Percentiles rank a stretch among this genome's conserved stretches.
phyloP scores from a whole-genome alignment of 2,797 vertebrate genomes.

The Chelon labrosus region DNA sequence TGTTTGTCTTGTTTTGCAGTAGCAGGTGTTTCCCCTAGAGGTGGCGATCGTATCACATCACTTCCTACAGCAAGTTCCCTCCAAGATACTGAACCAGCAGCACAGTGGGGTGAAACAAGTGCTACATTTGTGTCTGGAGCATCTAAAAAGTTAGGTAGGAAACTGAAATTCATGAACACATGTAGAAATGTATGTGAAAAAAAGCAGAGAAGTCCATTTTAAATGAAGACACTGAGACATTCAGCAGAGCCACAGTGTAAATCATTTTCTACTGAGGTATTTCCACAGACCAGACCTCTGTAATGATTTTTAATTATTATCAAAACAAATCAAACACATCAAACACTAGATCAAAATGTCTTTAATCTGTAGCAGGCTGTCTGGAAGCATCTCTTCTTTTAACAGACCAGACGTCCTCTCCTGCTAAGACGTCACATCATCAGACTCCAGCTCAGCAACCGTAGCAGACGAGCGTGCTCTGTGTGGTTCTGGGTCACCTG shows the following conservation, averaged over 20 bases:
- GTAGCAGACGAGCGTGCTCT: not conserved
- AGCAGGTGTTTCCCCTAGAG: conserved; percentile 21
- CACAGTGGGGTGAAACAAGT: conserved; percentile 6
- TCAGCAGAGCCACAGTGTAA: not conserved
- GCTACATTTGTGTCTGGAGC: not conserved
- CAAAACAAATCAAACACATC: not conserved
- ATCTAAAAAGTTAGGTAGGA: not conserved
- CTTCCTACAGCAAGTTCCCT: conserved; percentile 2
- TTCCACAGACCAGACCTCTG: not conserved
- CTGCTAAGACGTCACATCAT: conserved; percentile 2
- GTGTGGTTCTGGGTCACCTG: conserved; percentile 42
- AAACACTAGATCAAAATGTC: not conserved
- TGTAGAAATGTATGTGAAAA: not conserved
- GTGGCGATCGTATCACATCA: conserved; percentile 21
- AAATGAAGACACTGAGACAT: not conserved
- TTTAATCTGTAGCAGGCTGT: not conserved
- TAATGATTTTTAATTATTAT: not conserved
- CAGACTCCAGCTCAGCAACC: not conserved
- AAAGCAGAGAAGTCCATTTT: not conserved
- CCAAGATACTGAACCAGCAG: not conserved
- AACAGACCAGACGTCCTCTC: not conserved
- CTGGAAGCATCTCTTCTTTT: not conserved
- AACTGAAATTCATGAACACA: not conserved
- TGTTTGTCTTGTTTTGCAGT: conserved; percentile 30
- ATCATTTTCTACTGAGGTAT: not conserved